Evolutionary conservation across 2,113 vertebrate genomes (phyloP).

Genomic region (Procavia capensis): DNA sequence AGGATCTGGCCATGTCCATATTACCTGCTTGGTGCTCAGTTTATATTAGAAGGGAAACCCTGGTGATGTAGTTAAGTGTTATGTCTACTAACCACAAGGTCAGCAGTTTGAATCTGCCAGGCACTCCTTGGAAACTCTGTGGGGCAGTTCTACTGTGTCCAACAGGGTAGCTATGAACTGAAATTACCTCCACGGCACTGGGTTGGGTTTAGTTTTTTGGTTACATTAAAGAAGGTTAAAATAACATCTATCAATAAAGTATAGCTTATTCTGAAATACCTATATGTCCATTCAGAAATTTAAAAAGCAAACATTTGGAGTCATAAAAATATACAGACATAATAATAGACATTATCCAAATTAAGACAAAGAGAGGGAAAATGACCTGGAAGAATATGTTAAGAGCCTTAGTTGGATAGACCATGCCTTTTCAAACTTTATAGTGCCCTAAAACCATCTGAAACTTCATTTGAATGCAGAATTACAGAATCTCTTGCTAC

Average conservation of each 20-base stretch:
- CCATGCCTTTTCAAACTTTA: not conserved
- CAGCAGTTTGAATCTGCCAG: too few species aligned
- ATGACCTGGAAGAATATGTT: not conserved
- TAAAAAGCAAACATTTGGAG: not conserved
- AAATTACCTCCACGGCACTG: too few species aligned
- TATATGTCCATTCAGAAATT: not conserved
- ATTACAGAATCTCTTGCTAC: not conserved
- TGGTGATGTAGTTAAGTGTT: too few species aligned
- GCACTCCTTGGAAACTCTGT: too few species aligned
- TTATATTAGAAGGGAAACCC: not conserved
- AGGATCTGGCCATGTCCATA: not conserved
- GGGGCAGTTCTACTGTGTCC: too few species aligned
- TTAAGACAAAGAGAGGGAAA: not conserved
- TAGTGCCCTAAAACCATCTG: not conserved
- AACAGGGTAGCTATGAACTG: too few species aligned
- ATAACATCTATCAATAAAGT: not conserved
- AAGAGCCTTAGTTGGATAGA: not conserved
- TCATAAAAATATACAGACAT: not conserved
- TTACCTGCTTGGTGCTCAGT: not conserved
- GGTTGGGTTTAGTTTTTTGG: too few species aligned
- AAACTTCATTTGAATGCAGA: slow-evolving; percentile 1
- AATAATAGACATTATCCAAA: not conserved
- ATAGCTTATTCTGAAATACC: not conserved
- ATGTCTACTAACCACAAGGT: too few species aligned
- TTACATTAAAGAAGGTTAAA: not conserved